These are phyloP conservation scores for Labrus mixtus DNA, from an alignment of 2,113 vertebrate species.

Conservation along the genomic window DNA sequence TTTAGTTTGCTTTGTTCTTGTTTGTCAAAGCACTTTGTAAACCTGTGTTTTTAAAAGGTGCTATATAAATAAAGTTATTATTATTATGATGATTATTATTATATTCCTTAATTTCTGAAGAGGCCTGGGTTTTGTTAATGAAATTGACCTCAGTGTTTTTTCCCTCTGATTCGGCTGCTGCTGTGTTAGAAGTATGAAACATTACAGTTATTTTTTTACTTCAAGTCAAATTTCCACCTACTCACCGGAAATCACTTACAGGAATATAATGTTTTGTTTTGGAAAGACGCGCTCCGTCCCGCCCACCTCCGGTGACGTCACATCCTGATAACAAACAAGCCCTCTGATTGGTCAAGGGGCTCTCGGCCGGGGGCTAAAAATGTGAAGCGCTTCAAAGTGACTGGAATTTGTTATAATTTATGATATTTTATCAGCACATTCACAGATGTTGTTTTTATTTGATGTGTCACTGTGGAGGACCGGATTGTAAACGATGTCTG, in stretches of 20 bases:
- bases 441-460: conserved; percentile 53
- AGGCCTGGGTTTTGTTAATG: too few relatives aligned
- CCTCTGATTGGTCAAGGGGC: conserved; percentile 71
- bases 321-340: conserved; percentile 74
- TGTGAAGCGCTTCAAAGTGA: conserved; percentile 67
- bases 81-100: too few relatives aligned
- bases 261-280: conserved; percentile 36
- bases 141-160: too few relatives aligned
- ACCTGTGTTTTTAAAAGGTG: too few relatives aligned
- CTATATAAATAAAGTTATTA: too few relatives aligned
- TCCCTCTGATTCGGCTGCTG: too few relatives aligned
- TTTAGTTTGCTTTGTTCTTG: too few relatives aligned
- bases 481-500: conserved; percentile 78
- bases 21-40: too few relatives aligned
- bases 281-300: conserved; percentile 10
- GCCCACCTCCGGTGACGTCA: conserved; percentile 30
- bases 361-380: conserved; percentile 43
- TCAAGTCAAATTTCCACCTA: neutral
- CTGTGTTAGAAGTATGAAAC: too few relatives aligned
- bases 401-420: conserved; percentile 53
- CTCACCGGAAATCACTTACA: neutral
- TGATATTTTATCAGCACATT: conserved; percentile 60
- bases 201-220: too few relatives aligned
- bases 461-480: conserved; percentile 43
- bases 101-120: too few relatives aligned